Evolutionary conservation across 2,888 invertebrate species (phyloP).

Genomic region (Sarcophaga carnaria): DNA sequence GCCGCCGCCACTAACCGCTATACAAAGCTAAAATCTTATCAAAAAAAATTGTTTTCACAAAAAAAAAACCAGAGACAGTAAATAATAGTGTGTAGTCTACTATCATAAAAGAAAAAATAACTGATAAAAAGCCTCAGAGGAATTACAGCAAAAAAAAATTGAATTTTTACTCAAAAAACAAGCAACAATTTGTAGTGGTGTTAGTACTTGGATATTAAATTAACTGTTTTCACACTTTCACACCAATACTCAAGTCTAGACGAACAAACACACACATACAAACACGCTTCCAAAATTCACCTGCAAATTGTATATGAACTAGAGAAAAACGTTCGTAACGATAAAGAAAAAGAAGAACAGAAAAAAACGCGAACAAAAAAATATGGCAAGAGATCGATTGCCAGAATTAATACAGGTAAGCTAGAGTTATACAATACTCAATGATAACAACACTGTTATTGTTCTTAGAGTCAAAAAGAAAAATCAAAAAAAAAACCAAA

Average conservation of each 20-base stretch:
- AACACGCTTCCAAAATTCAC: background rate
- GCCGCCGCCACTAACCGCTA: background rate
- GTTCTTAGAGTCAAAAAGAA: background rate
- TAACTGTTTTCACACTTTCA: slow-evolving; percentile 41
- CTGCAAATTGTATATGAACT: slow-evolving; percentile 12
- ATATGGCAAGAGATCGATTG: slow-evolving; percentile 80
- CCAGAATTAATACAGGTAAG: slow-evolving; percentile 80
- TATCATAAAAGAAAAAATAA: slow-evolving; percentile 17
- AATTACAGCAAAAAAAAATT: slow-evolving; percentile 36
- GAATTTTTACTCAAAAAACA: slow-evolving; percentile 20
- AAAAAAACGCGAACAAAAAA: slow-evolving; percentile 1
- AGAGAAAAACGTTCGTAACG: slow-evolving; percentile 38
- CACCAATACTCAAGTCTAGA: slow-evolving; percentile 5
- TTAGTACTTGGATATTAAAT: slow-evolving; percentile 50
- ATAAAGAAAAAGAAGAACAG: slow-evolving; percentile 5
- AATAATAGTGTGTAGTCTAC: background rate
- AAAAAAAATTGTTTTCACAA: background rate
- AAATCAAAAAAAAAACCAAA: slow-evolving; percentile 4
- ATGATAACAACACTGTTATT: slow-evolving; percentile 21
- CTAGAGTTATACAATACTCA: slow-evolving; percentile 60
- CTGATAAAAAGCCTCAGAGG: slow-evolving; percentile 41
- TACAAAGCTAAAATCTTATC: background rate
- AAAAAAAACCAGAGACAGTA: background rate
- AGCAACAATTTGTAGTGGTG: slow-evolving; percentile 32
- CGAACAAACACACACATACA: slow-evolving; percentile 24